These are phyloP conservation scores for Chymomyza amoena DNA, from an alignment of 2,888 invertebrate genomes.

Conservation along the genomic window DNA sequence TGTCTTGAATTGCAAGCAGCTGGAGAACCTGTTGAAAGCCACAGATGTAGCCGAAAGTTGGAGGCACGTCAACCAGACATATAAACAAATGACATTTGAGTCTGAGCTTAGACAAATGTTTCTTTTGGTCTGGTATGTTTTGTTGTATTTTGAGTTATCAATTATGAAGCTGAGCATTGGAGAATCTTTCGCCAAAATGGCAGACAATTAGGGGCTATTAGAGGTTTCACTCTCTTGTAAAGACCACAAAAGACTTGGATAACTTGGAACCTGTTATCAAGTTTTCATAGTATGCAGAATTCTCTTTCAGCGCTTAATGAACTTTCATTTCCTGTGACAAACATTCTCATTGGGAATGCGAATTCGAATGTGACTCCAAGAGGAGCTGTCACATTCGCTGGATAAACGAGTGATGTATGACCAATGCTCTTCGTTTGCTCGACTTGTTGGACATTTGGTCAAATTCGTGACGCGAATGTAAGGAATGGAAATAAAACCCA, in stretches of 20 bases:
- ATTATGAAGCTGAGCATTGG: constrained; percentile 23
- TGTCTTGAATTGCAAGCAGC: constrained; percentile 35
- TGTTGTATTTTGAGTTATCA: constrained; percentile 16
- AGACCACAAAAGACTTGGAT: constrained; percentile 13
- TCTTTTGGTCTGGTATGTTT: constrained; percentile 20
- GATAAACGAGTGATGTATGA: constrained; percentile 44
- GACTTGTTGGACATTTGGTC: constrained; percentile 61
- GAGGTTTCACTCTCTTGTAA: constrained; percentile 57
- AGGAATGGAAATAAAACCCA: constrained; percentile 39
- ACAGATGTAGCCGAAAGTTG: constrained; percentile 35
- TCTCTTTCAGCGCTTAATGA: constrained; percentile 21
- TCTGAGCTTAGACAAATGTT: constrained; percentile 41
- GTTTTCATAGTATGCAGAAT: constrained; percentile 19
- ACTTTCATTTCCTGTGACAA: constrained; percentile 45
- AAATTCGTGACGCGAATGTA: constrained; percentile 76
- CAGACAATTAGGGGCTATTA: constrained; percentile 42
- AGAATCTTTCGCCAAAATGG: constrained; percentile 28
- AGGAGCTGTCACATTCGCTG: constrained; percentile 31
- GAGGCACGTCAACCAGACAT: background rate
- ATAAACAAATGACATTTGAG: constrained; percentile 51
- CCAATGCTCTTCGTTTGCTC: constrained; percentile 39
- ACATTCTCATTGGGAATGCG: background rate
- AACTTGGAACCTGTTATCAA: constrained; percentile 13
- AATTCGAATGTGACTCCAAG: constrained; percentile 22
- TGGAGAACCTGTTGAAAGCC: constrained; percentile 44